Evolutionary conservation across 2,113 vertebrate genomes (phyloP), one percentile per base, ranked within the genome.

Genomic region (Nannospalax galili): DNA sequence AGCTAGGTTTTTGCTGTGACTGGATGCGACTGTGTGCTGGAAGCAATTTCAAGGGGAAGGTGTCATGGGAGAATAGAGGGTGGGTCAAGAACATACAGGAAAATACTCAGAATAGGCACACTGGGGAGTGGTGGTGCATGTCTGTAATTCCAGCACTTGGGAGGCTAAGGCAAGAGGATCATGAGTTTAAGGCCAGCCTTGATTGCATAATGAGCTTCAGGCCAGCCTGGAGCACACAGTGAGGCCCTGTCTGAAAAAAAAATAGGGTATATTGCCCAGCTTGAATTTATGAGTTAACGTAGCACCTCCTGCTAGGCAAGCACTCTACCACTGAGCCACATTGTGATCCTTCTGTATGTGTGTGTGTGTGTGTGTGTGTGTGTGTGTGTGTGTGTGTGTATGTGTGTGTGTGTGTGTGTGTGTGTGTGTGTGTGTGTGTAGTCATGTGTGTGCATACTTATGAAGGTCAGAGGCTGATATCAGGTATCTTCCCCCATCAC

Each of bases 31-130:
- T 65, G 16, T 78, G 37, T 35, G 65, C 45, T 67, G 42, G 73
- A 89, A 74, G 88, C 32, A 78, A 65, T 95, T 81, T 75, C 10
- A 93, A 91, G 78, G 91, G 72, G 32, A 56, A 69, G 67, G 60
- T 64, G 24, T 48, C n/a, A 80, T 22, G 35, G 37, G 17, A 84
- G 64, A 84, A 90, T 45, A 77, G 19, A 94, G 30, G 16, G n/a
- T 45, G 22, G 24, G 30, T 80, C 65, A 69, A 42, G 52, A 48
- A 35, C n/a, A 20, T 58, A 40, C 12, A 70, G 30, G 5, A 85
- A 85, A 69, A 70, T 81, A 70, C n/a, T 72, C 69, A 86, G 56
- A 85, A 91, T 69, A 22, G 77, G 58, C 65, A 74, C 30, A 67
- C 28, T 67, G 28, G 26, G 65, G 65, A 30, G 28, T 30, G 10